Conservation (phyloP, 2,797 vertebrate genomes). For the Acrocephalus scirpaceus region DNA sequence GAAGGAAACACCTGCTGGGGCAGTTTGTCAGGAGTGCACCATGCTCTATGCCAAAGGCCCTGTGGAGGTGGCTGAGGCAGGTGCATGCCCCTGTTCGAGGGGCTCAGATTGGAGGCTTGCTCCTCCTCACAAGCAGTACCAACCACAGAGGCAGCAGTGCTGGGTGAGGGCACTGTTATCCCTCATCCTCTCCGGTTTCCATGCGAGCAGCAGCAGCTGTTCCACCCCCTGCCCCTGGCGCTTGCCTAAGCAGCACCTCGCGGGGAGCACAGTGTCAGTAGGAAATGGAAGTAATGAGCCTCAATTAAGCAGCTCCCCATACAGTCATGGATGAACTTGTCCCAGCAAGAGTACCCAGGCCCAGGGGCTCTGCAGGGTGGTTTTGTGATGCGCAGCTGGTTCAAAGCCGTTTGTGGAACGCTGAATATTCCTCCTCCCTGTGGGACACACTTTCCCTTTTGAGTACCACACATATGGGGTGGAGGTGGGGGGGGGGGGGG, state of each 20-base stretch:
- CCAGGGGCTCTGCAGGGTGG: constrained; percentile 49
- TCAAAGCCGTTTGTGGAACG: constrained; percentile 37
- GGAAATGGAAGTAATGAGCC: constrained; percentile 59
- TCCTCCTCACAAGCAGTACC: background rate
- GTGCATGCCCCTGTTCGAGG: background rate
- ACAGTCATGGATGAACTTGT: constrained; percentile 31
- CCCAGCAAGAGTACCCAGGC: constrained; percentile 55
- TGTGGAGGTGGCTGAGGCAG: background rate
- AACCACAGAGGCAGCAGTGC: background rate
- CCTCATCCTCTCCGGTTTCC: background rate
- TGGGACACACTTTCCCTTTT: constrained; percentile 56
- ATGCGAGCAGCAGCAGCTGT: background rate
- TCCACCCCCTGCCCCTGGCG: constrained; percentile 10
- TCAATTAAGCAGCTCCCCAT: constrained; percentile 51
- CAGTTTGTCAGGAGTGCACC: background rate
- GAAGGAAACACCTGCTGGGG: background rate
- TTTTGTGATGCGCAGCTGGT: constrained; percentile 53
- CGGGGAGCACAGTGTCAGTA: constrained; percentile 2
- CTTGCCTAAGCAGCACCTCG: constrained; percentile 7
- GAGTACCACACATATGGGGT: background rate
- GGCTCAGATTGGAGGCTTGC: background rate
- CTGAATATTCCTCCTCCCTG: constrained; percentile 56
- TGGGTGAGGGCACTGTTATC: background rate
- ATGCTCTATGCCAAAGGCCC: background rate
- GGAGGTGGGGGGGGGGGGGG: background rate